Evolutionary conservation across 2,113 vertebrate genomes (phyloP).

Genomic region (Phalacrocorax pelagicus): DNA sequence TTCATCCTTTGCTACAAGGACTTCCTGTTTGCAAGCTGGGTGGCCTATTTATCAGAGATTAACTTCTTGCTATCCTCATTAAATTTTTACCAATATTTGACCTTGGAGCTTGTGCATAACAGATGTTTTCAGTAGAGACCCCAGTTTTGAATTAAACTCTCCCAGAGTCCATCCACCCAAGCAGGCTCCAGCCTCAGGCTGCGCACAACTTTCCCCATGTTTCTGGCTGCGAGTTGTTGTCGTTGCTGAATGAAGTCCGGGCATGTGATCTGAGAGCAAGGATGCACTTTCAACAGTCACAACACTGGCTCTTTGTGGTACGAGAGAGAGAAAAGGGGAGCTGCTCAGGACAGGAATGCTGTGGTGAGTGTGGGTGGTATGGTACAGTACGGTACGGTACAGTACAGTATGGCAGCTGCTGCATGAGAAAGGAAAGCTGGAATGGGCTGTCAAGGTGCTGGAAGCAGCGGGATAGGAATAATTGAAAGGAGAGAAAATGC

Average conservation of each 20-base stretch:
- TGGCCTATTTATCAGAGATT: neutral
- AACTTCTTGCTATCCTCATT: neutral
- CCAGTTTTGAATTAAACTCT: neutral
- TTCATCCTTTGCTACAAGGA: neutral
- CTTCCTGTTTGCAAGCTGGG: neutral
- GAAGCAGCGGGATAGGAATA: neutral
- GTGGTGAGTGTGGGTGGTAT: neutral
- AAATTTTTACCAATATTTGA: neutral
- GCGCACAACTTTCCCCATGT: fast-evolving
- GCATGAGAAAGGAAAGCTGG: neutral
- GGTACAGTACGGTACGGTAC: neutral
- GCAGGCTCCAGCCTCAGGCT: neutral
- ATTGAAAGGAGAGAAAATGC: neutral
- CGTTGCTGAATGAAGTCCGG: neutral
- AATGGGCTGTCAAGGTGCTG: neutral
- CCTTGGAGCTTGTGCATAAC: neutral
- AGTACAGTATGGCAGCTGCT: neutral
- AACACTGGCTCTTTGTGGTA: neutral
- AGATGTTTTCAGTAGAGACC: neutral
- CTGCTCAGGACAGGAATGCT: neutral
- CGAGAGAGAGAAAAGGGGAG: neutral
- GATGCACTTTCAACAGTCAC: neutral
- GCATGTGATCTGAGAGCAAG: neutral
- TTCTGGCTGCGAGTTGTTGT: neutral
- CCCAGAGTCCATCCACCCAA: neutral